These are phyloP conservation scores for Nanorana parkeri DNA, from an alignment of 2,113 vertebrate species.

Conservation along the genomic window DNA sequence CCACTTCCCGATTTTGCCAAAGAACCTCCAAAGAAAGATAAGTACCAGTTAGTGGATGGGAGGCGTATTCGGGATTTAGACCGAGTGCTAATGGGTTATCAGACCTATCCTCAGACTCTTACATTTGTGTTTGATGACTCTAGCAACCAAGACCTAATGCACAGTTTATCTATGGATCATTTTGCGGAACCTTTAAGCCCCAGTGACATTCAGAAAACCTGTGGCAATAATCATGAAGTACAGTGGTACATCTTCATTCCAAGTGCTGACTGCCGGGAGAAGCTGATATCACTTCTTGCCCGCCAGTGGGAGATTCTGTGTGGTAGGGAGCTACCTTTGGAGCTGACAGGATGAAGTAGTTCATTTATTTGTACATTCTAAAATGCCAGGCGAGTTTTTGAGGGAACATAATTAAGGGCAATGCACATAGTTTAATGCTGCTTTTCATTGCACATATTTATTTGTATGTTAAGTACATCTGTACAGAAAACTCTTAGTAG, in stretches of 20 bases:
- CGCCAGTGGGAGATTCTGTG: constrained; percentile 95
- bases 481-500: no score
- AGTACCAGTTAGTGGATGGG: constrained; percentile 87
- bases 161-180: constrained; percentile 91
- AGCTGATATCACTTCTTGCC: constrained; percentile 90
- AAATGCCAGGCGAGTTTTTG: not conserved
- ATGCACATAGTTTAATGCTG: constrained; percentile 6
- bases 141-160: constrained; percentile 88
- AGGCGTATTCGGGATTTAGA: constrained; percentile 92
- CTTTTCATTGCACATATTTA: constrained; percentile 14
- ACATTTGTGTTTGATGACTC: constrained; percentile 96
- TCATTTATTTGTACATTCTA: not conserved
- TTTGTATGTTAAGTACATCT: not conserved
- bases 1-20: constrained; percentile 95
- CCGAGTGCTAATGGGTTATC: constrained; percentile 93
- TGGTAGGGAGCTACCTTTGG: constrained; percentile 91
- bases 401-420: not conserved
- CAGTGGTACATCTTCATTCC: constrained; percentile 97
- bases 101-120: constrained; percentile 92
- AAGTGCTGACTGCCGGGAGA: constrained; percentile 90
- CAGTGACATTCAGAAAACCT: constrained; percentile 54
- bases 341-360: constrained; percentile 82
- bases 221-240: constrained; percentile 77
- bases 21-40: constrained; percentile 90
- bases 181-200: constrained; percentile 76